Conservation (phyloP, 2,888 invertebrate species). For the Parthenolecanium corni region DNA sequence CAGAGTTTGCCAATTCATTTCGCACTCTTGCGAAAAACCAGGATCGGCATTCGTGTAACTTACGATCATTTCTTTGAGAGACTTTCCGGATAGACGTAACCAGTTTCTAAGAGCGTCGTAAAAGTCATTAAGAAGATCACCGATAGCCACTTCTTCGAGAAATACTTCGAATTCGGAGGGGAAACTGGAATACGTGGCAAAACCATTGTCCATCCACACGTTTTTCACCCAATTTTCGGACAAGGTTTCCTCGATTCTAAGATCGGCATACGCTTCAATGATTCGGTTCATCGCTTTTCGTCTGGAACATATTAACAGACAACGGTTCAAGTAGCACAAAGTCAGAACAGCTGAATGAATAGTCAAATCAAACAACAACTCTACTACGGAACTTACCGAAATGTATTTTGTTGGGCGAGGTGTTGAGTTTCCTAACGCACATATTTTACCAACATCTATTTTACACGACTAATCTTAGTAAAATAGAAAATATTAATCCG, state of each 20-base stretch:
- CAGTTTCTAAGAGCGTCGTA: constrained; percentile 8
- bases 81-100: constrained; percentile 2
- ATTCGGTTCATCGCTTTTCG: constrained; percentile 5
- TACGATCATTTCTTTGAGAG: neutral
- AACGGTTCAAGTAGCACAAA: no score
- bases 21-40: neutral
- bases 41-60: neutral
- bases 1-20: constrained; percentile 17
- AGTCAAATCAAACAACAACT: no score
- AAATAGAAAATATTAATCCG: no score
- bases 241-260: constrained; percentile 6
- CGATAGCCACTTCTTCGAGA: constrained; percentile 12
- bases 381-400: no score
- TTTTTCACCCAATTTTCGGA: constrained; percentile 16
- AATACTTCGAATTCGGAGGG: constrained; percentile 13
- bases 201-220: constrained; percentile 20
- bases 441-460: no score
- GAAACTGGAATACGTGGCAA: neutral
- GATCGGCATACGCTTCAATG: constrained; percentile 1
- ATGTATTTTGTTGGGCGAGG: no score
- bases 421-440: no score
- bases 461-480: no score
- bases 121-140: constrained; percentile 1
- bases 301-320: neutral
- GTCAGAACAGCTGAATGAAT: no score